These are phyloP conservation scores for Aurelia sp. DNA, from an alignment of 30 jellyfish, hydroid and myxozoan species.

Conservation along the genomic window DNA sequence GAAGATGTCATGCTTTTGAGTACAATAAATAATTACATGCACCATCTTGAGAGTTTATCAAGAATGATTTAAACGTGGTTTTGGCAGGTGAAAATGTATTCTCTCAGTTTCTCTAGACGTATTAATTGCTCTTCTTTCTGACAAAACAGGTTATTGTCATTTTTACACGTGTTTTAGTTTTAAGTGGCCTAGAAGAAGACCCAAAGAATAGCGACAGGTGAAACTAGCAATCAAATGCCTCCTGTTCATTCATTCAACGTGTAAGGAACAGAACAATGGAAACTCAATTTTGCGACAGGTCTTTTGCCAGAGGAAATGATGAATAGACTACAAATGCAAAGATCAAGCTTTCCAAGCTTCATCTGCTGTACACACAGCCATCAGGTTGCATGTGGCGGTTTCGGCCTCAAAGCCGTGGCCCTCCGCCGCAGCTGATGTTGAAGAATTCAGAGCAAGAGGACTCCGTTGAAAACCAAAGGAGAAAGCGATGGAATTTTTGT, in stretches of 20 bases:
- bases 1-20: too few species aligned
- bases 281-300: slow-evolving; percentile 46
- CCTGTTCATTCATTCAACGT: slow-evolving; percentile 59
- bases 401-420: slow-evolving; percentile 4
- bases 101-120: background rate
- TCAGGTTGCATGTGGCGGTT: slow-evolving; percentile 50
- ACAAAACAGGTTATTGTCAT: background rate
- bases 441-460: too few species aligned
- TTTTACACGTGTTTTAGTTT: slow-evolving; percentile 35
- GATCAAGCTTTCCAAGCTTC: slow-evolving; percentile 67
- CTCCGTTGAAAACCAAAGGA: too few species aligned
- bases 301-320: slow-evolving; percentile 37
- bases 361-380: slow-evolving; percentile 56
- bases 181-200: slow-evolving; percentile 29
- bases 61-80: background rate
- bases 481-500: too few species aligned
- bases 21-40: too few species aligned
- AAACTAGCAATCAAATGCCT: slow-evolving; percentile 26
- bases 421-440: too few species aligned
- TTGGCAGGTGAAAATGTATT: slow-evolving; percentile 2
- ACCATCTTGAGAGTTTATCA: too few species aligned
- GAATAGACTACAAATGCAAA: slow-evolving; percentile 56
- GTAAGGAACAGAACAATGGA: slow-evolving; percentile 59
- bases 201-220: slow-evolving; percentile 51
- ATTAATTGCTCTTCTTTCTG: background rate